Conservation (phyloP, 2,888 invertebrate species). For the Acronicta psi region DNA sequence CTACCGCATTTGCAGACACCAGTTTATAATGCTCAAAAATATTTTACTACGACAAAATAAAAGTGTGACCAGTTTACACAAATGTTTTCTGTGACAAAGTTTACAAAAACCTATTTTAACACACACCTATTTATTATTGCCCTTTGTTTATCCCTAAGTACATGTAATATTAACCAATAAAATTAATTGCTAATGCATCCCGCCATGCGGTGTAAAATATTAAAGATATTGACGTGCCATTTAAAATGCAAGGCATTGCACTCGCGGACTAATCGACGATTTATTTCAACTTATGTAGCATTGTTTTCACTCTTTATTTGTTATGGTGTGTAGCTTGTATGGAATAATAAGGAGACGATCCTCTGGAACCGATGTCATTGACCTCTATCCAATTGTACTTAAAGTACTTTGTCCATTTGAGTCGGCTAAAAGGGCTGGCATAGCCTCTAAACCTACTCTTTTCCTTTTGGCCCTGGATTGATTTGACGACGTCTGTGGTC, state of each 20-base stretch:
- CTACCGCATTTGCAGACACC: too few relatives aligned
- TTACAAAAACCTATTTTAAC: neutral
- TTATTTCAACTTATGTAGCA: conserved; percentile 56
- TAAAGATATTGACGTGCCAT: conserved; percentile 18
- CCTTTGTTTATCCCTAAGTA: neutral
- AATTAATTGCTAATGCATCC: conserved; percentile 15
- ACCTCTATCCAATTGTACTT: conserved; percentile 31
- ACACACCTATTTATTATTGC: neutral
- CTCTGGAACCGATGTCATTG: conserved; percentile 18
- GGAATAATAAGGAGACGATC: conserved; percentile 29
- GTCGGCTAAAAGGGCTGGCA: neutral
- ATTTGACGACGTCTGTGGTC: too few relatives aligned
- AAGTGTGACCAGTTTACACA: too few relatives aligned
- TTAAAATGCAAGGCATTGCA: conserved; percentile 30
- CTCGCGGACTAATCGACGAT: conserved; percentile 46
- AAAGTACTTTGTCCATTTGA: neutral
- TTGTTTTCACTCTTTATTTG: conserved; percentile 45
- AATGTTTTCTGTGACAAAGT: too few relatives aligned
- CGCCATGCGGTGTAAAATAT: conserved; percentile 37
- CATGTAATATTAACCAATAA: conserved; percentile 1
- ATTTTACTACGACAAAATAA: too few relatives aligned
- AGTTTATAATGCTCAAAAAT: too few relatives aligned
- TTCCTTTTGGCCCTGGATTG: too few relatives aligned
- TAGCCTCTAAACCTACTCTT: too few relatives aligned
- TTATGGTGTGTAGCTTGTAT: conserved; percentile 5